Evolutionary conservation across 2,888 invertebrate genomes (phyloP).

Genomic region (Lapara coniferarum): DNA sequence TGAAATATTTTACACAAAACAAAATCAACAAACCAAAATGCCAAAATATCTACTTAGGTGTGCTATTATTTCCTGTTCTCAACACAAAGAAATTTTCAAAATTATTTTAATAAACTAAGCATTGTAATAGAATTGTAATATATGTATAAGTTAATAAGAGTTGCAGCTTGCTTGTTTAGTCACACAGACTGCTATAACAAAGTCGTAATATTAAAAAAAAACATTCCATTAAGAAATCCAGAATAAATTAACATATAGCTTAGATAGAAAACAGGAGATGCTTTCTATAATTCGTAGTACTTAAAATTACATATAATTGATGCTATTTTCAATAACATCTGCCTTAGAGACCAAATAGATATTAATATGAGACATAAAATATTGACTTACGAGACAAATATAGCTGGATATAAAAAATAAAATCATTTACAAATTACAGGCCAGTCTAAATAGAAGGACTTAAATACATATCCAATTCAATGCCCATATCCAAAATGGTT

Average conservation of each 20-base stretch:
- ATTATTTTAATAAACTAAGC: no score
- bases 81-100: neutral
- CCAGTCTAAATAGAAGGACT: constrained; percentile 18
- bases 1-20: neutral
- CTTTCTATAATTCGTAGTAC: constrained; percentile 2
- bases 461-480: neutral
- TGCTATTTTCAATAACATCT: neutral
- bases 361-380: neutral
- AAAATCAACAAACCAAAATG: neutral
- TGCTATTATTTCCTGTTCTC: neutral
- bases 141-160: neutral
- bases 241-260: neutral
- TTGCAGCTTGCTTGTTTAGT: neutral
- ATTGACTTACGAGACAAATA: constrained; percentile 8
- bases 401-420: constrained; percentile 26
- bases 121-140: neutral
- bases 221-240: neutral
- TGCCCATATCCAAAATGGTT: constrained; percentile 20
- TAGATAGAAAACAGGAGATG: constrained; percentile 10
- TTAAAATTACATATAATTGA: constrained; percentile 7
- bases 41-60: no score
- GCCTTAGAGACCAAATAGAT: neutral
- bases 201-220: neutral
- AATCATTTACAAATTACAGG: constrained; percentile 24
- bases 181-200: neutral